Evolutionary conservation across 2,888 invertebrate genomes (phyloP).

Genomic region (Leptothorax acervorum): DNA sequence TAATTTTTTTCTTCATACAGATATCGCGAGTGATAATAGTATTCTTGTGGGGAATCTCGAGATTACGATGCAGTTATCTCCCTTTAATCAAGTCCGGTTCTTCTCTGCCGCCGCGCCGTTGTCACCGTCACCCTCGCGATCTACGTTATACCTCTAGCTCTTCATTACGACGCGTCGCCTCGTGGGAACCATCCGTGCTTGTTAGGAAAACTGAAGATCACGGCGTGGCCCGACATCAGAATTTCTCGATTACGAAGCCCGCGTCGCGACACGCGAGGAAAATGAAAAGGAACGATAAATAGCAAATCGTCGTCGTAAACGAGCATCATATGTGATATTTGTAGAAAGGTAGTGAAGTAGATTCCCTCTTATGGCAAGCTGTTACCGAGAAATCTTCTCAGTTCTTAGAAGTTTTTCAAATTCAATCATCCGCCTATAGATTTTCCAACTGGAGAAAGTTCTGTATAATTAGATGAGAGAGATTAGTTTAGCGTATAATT

Average conservation of each 20-base stretch:
- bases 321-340: not conserved
- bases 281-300: not conserved
- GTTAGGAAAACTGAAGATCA: constrained; percentile 65
- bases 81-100: constrained; percentile 71
- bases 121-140: constrained; percentile 37
- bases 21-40: constrained; percentile 53
- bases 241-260: constrained; percentile 62
- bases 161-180: constrained; percentile 69
- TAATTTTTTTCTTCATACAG: constrained; percentile 62
- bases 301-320: not conserved
- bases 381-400: not conserved
- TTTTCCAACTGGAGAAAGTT: not conserved
- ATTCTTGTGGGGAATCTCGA: constrained; percentile 75
- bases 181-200: constrained; percentile 73
- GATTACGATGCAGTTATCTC: constrained; percentile 79
- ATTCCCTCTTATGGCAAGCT: not conserved
- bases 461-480: not conserved
- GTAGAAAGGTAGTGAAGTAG: too few species aligned
- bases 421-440: not conserved
- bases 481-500: not conserved
- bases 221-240: constrained; percentile 61
- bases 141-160: constrained; percentile 58
- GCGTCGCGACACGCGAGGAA: not conserved
- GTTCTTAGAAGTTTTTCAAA: not conserved
- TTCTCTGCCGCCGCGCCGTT: not conserved